These are phyloP conservation scores for Lucinisca nassula DNA, from an alignment of 2,888 invertebrate genomes.

Conservation along the genomic window DNA sequence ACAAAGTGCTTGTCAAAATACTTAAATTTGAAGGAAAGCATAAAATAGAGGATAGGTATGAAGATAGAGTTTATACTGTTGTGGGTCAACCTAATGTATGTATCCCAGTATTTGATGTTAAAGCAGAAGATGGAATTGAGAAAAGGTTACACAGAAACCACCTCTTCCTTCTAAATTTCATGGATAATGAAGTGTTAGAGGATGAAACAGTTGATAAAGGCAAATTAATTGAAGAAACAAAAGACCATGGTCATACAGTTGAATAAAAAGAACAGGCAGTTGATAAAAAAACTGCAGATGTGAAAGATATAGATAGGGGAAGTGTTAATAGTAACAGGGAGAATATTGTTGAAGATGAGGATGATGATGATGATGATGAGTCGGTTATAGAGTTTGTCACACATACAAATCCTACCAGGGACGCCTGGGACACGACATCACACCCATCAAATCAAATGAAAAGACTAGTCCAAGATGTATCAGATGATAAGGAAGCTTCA, in stretches of 20 bases:
- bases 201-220: not conserved
- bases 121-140: not conserved
- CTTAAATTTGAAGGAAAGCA: conserved; percentile 21
- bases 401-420: not conserved
- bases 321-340: not conserved
- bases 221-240: not conserved
- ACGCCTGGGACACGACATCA: not conserved
- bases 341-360: not conserved
- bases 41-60: conserved; percentile 28
- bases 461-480: no score
- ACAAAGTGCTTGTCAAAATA: conserved; percentile 21
- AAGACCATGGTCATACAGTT: not conserved
- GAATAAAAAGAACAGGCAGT: no score
- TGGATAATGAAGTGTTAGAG: not conserved
- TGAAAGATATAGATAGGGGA: not conserved
- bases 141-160: conserved; percentile 40
- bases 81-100: not conserved
- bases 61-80: not conserved
- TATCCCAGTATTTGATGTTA: not conserved
- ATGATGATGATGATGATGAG: not conserved
- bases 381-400: not conserved
- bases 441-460: no score
- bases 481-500: no score
- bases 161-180: not conserved
- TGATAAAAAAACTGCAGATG: not conserved